phyloP scores from a whole-genome alignment of 2,113 vertebrate species.

The Hippopotamus amphibius region DNA sequence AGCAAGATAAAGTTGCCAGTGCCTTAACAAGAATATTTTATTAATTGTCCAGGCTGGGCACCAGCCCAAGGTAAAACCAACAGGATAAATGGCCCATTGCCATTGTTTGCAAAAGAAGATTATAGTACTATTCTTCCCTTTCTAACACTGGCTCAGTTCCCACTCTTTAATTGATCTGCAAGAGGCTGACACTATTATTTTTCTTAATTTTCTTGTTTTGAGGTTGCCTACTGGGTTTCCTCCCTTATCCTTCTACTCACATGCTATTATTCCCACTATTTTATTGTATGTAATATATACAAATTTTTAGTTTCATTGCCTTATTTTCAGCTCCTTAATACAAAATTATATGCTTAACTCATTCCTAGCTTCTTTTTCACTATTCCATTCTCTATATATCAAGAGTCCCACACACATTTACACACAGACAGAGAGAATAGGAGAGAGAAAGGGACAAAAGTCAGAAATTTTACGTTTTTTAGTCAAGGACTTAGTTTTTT shows the following conservation, averaged over 20 bases:
- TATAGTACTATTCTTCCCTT: constrained; percentile 80
- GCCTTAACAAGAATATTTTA: constrained; percentile 82
- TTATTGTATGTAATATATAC: not conserved
- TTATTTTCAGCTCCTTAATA: not conserved
- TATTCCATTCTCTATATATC: not conserved
- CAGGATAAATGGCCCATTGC: constrained; percentile 82
- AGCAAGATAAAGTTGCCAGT: constrained; percentile 78
- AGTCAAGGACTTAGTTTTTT: not conserved
- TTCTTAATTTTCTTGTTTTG: constrained; percentile 77
- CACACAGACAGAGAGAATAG: not conserved
- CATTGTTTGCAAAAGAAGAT: constrained; percentile 84
- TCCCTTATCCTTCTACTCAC: constrained; percentile 53
- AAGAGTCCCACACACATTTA: not conserved
- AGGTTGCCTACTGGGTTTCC: constrained; percentile 58
- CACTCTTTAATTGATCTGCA: constrained; percentile 81
- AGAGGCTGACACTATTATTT: constrained; percentile 78
- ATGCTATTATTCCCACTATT: not conserved
- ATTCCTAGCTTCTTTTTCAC: not conserved
- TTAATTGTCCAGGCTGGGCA: constrained; percentile 87
- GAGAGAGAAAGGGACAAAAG: not conserved
- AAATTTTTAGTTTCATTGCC: not conserved
- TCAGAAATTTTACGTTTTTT: not conserved
- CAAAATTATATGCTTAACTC: not conserved
- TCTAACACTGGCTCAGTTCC: constrained; percentile 80
- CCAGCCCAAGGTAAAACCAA: constrained; percentile 83